Percentiles rank a stretch among this genome's conserved stretches.
Conservation (phyloP, 2,888 invertebrate genomes). For the Sarcophaga carnaria region DNA sequence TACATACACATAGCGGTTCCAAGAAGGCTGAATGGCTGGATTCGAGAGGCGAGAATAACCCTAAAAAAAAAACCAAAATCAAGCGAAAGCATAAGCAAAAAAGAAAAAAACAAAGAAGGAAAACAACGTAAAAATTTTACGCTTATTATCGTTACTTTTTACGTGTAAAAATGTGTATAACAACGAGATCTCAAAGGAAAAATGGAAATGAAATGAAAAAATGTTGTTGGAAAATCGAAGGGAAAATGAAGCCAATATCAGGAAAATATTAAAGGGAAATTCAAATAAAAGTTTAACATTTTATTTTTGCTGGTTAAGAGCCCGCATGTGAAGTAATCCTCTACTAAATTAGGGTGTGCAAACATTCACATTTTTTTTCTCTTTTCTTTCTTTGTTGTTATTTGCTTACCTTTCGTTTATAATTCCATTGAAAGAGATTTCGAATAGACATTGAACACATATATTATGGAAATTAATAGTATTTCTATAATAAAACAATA, state of each 20-base stretch:
- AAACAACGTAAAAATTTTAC: constrained; percentile 26
- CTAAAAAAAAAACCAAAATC: background rate
- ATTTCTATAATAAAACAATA: no score
- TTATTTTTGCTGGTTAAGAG: background rate
- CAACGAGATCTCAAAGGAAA: background rate
- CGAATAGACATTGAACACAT: no score
- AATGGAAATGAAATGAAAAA: background rate
- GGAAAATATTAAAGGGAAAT: background rate
- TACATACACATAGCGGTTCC: background rate
- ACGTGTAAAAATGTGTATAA: constrained; percentile 38
- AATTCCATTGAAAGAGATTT: no score
- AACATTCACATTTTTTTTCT: no score
- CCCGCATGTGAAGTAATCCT: background rate
- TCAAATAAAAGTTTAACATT: constrained; percentile 21
- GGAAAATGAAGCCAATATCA: background rate
- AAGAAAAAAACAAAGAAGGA: background rate
- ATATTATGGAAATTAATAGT: no score
- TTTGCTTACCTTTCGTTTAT: no score
- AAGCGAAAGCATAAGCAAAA: background rate
- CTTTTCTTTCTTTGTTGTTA: no score
- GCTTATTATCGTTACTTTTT: constrained; percentile 46
- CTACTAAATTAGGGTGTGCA: no score
- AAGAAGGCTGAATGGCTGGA: background rate
- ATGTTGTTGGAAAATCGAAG: background rate
- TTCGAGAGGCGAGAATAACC: background rate